These are phyloP conservation scores for Pelobates fuscus DNA, from an alignment of 2,113 vertebrate species.

Conservation along the genomic window DNA sequence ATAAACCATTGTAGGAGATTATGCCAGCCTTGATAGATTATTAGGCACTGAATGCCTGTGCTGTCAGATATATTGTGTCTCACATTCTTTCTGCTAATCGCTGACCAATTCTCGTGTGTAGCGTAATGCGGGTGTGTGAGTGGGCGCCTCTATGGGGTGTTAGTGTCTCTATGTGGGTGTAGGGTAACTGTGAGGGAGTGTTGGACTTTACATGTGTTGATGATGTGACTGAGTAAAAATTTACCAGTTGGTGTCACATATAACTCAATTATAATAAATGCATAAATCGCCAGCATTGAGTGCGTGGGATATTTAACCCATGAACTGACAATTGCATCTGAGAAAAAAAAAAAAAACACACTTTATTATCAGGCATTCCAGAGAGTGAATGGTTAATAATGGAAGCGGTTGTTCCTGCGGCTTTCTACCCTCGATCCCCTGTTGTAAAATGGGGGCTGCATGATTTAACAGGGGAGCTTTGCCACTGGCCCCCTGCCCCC, in stretches of 20 bases:
- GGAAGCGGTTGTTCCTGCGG: too few species aligned
- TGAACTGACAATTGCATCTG: too few species aligned
- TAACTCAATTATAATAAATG: neutral
- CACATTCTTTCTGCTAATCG: neutral
- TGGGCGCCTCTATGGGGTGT: neutral
- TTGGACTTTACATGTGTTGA: neutral
- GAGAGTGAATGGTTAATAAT: too few species aligned
- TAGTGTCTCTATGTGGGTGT: neutral
- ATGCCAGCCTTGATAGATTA: neutral
- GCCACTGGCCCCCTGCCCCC: too few species aligned
- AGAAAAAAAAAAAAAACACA: too few species aligned
- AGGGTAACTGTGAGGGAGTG: neutral
- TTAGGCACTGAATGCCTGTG: neutral
- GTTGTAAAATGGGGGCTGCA: too few species aligned
- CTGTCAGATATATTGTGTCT: neutral
- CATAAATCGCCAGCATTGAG: neutral
- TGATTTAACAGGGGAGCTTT: too few species aligned
- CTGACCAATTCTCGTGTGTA: slow-evolving; percentile 2
- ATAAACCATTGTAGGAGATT: neutral
- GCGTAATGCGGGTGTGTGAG: neutral
- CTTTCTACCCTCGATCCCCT: too few species aligned
- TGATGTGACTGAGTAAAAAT: neutral
- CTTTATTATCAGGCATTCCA: too few species aligned
- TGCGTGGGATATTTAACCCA: neutral
- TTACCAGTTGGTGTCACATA: neutral